Conservation (phyloP, 2,113 vertebrate genomes). For the Calonectris borealis region DNA sequence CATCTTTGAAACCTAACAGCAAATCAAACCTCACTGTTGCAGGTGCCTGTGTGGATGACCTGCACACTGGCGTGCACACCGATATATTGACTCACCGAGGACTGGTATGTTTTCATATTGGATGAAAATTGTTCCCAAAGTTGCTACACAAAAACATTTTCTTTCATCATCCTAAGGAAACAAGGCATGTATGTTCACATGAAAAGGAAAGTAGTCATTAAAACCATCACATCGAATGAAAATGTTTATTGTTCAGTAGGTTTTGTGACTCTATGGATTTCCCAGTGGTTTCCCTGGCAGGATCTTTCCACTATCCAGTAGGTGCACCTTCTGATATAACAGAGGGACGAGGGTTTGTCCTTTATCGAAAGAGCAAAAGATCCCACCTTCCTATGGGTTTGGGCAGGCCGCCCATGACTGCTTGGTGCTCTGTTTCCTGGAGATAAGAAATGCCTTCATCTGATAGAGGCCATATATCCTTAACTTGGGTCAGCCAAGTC, state of each 20-base stretch:
- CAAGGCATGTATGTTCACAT: neutral
- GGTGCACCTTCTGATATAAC: neutral
- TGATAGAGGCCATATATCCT: neutral
- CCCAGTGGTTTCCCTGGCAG: neutral
- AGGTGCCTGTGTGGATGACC: neutral
- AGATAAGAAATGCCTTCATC: neutral
- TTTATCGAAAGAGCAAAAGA: neutral
- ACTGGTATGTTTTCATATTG: neutral
- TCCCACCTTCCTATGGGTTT: neutral
- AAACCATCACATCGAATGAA: neutral
- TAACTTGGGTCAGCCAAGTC: neutral
- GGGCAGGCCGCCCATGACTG: neutral
- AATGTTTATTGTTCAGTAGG: neutral
- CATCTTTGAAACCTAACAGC: neutral
- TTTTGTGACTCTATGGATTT: neutral
- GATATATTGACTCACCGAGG: neutral
- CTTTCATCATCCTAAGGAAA: neutral
- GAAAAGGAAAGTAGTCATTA: neutral
- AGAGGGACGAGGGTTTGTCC: neutral
- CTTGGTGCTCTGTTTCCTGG: neutral
- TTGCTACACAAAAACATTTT: neutral
- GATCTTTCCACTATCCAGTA: neutral
- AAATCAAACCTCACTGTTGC: neutral
- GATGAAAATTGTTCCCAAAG: neutral
- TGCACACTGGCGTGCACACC: rapidly evolving